Percentiles rank a stretch among this genome's conserved stretches.
Conservation (phyloP, 2,113 vertebrate species). For the Mixornis gularis region DNA sequence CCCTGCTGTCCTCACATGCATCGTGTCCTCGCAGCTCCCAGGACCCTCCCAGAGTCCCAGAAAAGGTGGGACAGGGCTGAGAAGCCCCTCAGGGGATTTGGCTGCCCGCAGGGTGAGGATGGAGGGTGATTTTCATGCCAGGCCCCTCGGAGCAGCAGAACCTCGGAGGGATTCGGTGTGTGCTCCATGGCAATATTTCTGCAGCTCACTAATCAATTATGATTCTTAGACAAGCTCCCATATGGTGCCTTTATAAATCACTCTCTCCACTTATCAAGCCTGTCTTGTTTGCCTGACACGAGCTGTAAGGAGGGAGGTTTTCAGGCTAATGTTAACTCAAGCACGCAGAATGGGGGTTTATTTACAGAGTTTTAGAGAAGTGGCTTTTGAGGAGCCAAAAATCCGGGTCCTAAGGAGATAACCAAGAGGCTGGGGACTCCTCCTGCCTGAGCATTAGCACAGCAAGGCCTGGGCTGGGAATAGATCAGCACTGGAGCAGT, state of each 20-base stretch:
- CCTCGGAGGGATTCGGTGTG: neutral
- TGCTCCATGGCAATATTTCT: neutral
- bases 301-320: neutral
- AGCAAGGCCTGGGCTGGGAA: neutral
- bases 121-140: neutral
- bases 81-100: neutral
- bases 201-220: slow-evolving; percentile 31
- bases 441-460: neutral
- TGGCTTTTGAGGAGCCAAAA: neutral
- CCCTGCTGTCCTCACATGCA: neutral
- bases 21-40: rapidly evolving
- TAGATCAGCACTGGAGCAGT: rapidly evolving
- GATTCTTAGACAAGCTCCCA: slow-evolving; percentile 49
- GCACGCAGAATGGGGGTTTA: slow-evolving; percentile 6
- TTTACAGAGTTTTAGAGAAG: neutral
- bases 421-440: neutral
- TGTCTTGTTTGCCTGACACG: slow-evolving; percentile 45
- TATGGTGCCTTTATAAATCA: slow-evolving; percentile 54
- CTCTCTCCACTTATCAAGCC: slow-evolving; percentile 33
- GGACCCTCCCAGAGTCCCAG: rapidly evolving
- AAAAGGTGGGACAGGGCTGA: neutral
- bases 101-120: neutral
- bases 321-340: slow-evolving; percentile 50
- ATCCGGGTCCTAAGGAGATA: neutral
- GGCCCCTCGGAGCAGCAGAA: neutral